A percentile compares a stretch with the other conserved stretches of the same genome.
These are phyloP conservation scores for Nothobranchius furzeri DNA, from an alignment of 2,113 vertebrate genomes.

Conservation along the genomic window DNA sequence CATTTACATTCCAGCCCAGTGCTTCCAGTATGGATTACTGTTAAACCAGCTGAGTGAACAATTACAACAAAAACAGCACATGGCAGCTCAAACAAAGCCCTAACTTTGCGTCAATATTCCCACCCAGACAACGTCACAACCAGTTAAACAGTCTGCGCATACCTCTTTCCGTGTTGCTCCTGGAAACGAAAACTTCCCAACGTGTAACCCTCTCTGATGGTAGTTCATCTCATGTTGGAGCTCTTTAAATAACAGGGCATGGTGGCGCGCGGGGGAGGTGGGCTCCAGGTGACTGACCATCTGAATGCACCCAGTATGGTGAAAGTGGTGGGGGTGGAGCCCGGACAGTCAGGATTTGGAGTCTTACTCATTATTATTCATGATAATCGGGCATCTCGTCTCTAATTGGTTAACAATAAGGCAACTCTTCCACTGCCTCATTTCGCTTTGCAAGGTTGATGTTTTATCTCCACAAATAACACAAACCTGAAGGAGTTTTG, in stretches of 20 bases:
- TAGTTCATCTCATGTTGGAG: neutral
- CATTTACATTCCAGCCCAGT: constrained; percentile 7
- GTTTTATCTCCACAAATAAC: too few relatives aligned
- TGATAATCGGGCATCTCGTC: too few relatives aligned
- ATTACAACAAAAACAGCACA: constrained; percentile 34
- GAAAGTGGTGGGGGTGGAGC: constrained; percentile 4
- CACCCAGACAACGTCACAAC: neutral
- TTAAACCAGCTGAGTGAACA: constrained; percentile 39
- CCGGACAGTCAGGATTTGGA: too few relatives aligned
- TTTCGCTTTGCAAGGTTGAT: too few relatives aligned
- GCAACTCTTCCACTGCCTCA: too few relatives aligned
- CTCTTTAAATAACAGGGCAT: constrained; percentile 52
- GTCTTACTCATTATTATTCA: too few relatives aligned
- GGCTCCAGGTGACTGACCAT: constrained; percentile 49
- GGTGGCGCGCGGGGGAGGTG: constrained; percentile 31
- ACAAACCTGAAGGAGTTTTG: too few relatives aligned
- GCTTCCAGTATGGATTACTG: constrained; percentile 14
- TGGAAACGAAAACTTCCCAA: neutral
- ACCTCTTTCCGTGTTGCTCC: constrained; percentile 68
- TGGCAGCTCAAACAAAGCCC: constrained; percentile 11
- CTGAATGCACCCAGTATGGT: constrained; percentile 27
- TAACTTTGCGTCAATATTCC: constrained; percentile 5
- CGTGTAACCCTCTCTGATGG: neutral
- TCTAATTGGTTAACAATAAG: too few relatives aligned
- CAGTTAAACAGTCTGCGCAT: constrained; percentile 24